These are phyloP conservation scores for Hesperophylax magnus DNA, from an alignment of 1,140 invertebrate genomes.

Conservation along the genomic window DNA sequence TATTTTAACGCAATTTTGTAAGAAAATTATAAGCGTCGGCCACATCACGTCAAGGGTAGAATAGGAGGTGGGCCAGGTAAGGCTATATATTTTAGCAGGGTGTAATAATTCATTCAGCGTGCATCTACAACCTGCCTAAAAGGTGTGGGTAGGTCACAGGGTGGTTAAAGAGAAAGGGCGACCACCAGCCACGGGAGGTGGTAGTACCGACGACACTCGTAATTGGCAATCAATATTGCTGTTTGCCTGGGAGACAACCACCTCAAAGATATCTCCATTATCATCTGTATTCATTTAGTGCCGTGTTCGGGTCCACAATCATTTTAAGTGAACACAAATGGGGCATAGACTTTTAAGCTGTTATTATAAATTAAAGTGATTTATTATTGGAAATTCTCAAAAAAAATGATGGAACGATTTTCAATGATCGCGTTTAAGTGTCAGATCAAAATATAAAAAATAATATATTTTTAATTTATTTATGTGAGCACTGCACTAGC, in stretches of 20 bases:
- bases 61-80: background rate
- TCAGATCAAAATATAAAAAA: too few relatives aligned
- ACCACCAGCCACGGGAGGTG: background rate
- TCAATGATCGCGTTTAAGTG: too few relatives aligned
- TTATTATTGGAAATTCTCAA: too few relatives aligned
- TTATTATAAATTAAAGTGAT: too few relatives aligned
- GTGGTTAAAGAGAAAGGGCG: too few relatives aligned
- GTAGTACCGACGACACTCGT: background rate
- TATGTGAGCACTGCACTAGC: too few relatives aligned
- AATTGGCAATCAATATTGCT: constrained; percentile 26
- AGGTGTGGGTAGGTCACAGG: too few relatives aligned
- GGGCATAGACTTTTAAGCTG: too few relatives aligned
- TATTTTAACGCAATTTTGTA: background rate
- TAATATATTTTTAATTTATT: too few relatives aligned
- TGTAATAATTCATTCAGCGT: background rate
- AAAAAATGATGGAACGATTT: too few relatives aligned
- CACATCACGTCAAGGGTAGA: background rate
- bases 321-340: background rate
- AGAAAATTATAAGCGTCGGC: background rate
- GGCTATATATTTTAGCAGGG: background rate
- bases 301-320: background rate
- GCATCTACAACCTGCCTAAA: too few relatives aligned
- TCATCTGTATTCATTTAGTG: constrained; percentile 6
- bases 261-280: background rate
- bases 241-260: constrained; percentile 1